Evolutionary conservation across 2,113 vertebrate species (phyloP).

Genomic region (Albula glossodonta): DNA sequence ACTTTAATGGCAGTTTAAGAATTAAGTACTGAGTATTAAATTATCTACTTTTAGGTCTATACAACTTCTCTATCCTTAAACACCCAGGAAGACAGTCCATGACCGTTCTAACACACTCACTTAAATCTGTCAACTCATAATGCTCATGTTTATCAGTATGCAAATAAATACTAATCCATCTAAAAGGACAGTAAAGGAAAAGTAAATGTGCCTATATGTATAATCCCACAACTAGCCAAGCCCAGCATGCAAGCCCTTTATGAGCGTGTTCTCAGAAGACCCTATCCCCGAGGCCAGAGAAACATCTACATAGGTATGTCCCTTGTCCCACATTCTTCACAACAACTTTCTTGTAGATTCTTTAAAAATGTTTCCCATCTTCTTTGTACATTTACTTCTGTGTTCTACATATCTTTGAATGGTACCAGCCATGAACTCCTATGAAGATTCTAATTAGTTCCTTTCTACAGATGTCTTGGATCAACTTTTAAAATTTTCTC

Average conservation of each 20-base stretch:
- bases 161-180: neutral
- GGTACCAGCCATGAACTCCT: neutral
- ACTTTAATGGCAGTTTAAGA: neutral
- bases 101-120: neutral
- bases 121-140: neutral
- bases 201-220: conserved; percentile 78
- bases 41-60: neutral
- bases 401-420: neutral
- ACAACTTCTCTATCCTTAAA: neutral
- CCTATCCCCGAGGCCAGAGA: conserved; percentile 88
- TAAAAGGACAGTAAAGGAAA: neutral
- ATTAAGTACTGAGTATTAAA: neutral
- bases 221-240: conserved; percentile 98
- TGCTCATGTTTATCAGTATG: neutral
- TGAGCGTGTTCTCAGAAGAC: conserved; percentile 99
- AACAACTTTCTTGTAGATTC: neutral
- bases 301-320: conserved; percentile 96
- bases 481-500: neutral
- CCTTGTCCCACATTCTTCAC: conserved; percentile 25
- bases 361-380: neutral
- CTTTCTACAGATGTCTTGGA: neutral
- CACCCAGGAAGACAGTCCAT: neutral
- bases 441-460: neutral
- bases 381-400: neutral
- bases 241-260: conserved; percentile 99